Percentiles rank a stretch among this genome's conserved stretches.
These are phyloP conservation scores for Actias luna DNA, from an alignment of 2,888 invertebrate genomes.

Conservation along the genomic window DNA sequence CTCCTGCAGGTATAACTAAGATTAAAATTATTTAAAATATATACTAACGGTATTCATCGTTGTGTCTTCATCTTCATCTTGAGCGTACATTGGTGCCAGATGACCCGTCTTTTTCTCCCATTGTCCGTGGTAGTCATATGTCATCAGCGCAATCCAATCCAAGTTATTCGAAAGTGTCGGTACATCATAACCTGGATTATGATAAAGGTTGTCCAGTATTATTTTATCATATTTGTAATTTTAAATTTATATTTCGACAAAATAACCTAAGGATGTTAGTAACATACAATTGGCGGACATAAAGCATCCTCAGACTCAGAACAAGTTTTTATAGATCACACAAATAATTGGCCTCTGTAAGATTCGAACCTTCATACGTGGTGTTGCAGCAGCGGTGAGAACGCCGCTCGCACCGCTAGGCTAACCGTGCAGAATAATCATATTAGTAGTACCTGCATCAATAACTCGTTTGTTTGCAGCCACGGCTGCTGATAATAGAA, in stretches of 20 bases:
- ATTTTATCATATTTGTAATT: too few relatives aligned
- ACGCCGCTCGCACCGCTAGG: too few relatives aligned
- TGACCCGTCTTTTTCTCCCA: constrained; percentile 96
- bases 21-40: neutral
- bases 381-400: too few relatives aligned
- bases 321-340: too few relatives aligned
- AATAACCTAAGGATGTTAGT: too few relatives aligned
- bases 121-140: constrained; percentile 95
- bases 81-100: constrained; percentile 92
- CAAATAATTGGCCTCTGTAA: too few relatives aligned
- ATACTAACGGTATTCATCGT: constrained; percentile 86
- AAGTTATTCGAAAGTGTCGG: constrained; percentile 87
- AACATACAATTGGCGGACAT: too few relatives aligned
- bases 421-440: too few relatives aligned
- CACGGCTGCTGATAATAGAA: constrained; percentile 91
- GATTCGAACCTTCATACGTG: too few relatives aligned
- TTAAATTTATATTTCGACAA: too few relatives aligned
- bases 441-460: constrained; percentile 83
- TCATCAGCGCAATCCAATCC: constrained; percentile 96
- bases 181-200: constrained; percentile 85
- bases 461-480: constrained; percentile 92
- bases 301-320: too few relatives aligned
- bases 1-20: too few relatives aligned
- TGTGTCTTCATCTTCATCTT: constrained; percentile 87
- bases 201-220: neutral